Evolutionary conservation across 2,797 vertebrate genomes (phyloP).

Genomic region (Anguilla obscura): DNA sequence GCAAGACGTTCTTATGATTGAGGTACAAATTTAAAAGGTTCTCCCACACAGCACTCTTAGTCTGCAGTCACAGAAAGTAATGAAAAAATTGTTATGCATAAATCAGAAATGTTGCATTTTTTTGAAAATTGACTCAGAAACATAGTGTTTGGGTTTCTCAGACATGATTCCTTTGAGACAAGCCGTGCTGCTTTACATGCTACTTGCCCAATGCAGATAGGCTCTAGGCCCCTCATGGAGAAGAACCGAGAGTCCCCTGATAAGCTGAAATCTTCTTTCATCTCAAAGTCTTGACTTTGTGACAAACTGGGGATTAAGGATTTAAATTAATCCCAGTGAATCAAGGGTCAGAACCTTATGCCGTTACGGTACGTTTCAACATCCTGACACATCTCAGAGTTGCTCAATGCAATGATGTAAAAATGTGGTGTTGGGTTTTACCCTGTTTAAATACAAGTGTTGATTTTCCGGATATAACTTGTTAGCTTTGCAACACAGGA

Average conservation of each 20-base stretch:
- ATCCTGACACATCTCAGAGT: neutral
- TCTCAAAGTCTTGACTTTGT: neutral
- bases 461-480: too few species aligned
- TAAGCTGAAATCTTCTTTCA: neutral
- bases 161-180: neutral
- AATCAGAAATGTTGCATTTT: too few species aligned
- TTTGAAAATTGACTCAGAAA: conserved; percentile 25
- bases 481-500: too few species aligned
- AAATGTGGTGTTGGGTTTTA: neutral
- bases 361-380: neutral
- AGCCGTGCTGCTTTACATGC: neutral
- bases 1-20: neutral
- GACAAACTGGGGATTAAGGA: neutral
- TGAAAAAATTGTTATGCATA: neutral
- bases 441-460: too few species aligned
- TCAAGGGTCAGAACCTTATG: neutral
- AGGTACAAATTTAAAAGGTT: too few species aligned
- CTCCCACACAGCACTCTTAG: too few species aligned
- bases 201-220: neutral
- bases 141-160: neutral
- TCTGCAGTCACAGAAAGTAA: neutral
- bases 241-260: neutral
- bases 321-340: neutral
- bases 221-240: neutral
- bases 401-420: neutral